phyloP scores from a whole-genome alignment of 2,797 vertebrate genomes.

The Gastrophryne carolinensis region DNA sequence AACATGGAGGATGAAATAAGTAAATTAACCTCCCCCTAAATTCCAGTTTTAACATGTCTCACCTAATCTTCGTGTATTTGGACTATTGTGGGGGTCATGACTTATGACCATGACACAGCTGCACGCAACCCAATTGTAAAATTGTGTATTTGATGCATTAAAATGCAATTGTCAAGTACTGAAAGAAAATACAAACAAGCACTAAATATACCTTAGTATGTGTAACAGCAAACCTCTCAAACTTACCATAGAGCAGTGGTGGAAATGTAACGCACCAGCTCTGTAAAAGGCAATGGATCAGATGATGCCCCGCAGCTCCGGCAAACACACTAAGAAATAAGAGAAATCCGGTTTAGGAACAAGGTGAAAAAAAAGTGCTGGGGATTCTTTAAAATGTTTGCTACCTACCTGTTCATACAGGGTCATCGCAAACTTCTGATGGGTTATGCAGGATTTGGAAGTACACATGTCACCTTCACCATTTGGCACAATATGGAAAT shows the following conservation, averaged over 20 bases:
- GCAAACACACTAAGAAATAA: slow-evolving; percentile 83
- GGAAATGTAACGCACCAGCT: slow-evolving; percentile 96
- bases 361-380: background rate
- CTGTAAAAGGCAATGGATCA: slow-evolving; percentile 93
- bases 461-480: slow-evolving; percentile 88
- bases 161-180: no score
- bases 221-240: background rate
- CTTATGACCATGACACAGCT: no score
- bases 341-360: background rate
- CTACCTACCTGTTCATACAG: slow-evolving; percentile 89
- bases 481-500: slow-evolving; percentile 90
- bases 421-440: slow-evolving; percentile 97
- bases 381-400: background rate
- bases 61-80: no score
- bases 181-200: background rate
- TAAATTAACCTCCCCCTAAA: no score
- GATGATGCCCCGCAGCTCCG: slow-evolving; percentile 93
- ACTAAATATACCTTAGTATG: background rate
- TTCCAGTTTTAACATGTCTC: no score
- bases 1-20: no score
- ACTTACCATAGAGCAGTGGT: slow-evolving; percentile 94
- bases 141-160: no score
- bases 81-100: no score
- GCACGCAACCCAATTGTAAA: no score
- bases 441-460: slow-evolving; percentile 92